These are phyloP conservation scores for Myrmecobius fasciatus DNA, from an alignment of 2,113 vertebrate genomes.

Conservation along the genomic window DNA sequence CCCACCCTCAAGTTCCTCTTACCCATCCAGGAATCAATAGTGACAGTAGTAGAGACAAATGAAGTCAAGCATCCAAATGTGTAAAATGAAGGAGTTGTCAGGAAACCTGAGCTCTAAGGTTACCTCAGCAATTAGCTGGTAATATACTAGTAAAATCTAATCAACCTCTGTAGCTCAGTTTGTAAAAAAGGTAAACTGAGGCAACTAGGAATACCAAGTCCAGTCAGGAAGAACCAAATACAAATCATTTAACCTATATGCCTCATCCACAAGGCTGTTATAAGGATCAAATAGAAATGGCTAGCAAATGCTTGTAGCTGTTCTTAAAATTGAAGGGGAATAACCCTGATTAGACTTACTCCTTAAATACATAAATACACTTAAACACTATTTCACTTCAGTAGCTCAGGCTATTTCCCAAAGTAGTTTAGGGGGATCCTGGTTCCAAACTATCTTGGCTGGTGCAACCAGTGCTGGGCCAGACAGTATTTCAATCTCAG, in stretches of 20 bases:
- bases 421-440: too few relatives aligned
- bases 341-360: not conserved
- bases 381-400: not conserved
- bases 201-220: not conserved
- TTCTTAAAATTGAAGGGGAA: too few relatives aligned
- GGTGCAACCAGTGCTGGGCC: too few relatives aligned
- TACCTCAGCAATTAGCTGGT: too few relatives aligned
- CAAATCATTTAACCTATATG: not conserved
- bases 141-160: not conserved
- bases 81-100: not conserved
- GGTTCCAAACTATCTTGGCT: not conserved
- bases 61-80: not conserved
- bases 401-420: not conserved
- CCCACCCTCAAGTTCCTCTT: not conserved
- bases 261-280: not conserved
- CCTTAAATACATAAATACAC: too few relatives aligned
- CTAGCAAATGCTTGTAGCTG: too few relatives aligned
- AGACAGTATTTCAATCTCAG: not conserved
- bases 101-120: not conserved
- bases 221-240: not conserved
- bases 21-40: not conserved
- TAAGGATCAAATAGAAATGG: not conserved
- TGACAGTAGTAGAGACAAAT: not conserved
- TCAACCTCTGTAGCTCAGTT: not conserved
- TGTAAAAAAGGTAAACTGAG: not conserved